Evolutionary conservation across 2,113 vertebrate genomes (phyloP), one percentile per base, ranked within the genome.

Genomic region (Corynorhinus townsendii): DNA sequence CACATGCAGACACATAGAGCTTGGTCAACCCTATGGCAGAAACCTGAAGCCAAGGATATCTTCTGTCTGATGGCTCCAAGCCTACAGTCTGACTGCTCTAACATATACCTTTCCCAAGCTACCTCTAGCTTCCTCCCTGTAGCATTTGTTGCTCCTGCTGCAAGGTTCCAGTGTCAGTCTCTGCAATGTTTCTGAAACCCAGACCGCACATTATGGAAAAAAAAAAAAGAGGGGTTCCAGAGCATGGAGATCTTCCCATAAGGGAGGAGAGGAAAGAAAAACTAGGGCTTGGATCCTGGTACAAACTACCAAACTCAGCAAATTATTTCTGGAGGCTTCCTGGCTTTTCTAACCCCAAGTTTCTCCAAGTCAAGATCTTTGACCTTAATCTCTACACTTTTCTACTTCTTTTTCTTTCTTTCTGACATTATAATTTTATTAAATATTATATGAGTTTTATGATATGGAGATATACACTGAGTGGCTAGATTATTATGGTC

Each of bases 301-400:
- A 62, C 22, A 81, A 93, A 19, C 17, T 56, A 77, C 38, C 59
- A 81, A 72, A 40, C 28, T 90, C 87, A 84, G 52, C 2, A 28
- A 73, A 75, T 71, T 82, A 22, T 86, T 95, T 94, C 59, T 80
- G 64, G 88, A 93, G 12, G 45, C 26, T 85, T 94, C 64, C 38
- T 94, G 64, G 56, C 11, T 95, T 95, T 72, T 91, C 72, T 68
- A 89, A 89, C 24, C 12, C 6, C 26, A 90, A 81, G 24, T 22
- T 92, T 92, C 45, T 87, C 82, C 49, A 90, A 93, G 66, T 90
- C 90, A 96, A 90, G 81, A 79, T 93, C 52, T 91, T 93, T 90
- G 40, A 85, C 28, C 90, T 93, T 76, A 62, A 88, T 72, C 33
- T 72, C 43, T 77, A 68, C 20, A n/a, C 8, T 87, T 94, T 89